Conservation (phyloP, 2,797 vertebrate genomes). For the Xyrichtys novacula region DNA sequence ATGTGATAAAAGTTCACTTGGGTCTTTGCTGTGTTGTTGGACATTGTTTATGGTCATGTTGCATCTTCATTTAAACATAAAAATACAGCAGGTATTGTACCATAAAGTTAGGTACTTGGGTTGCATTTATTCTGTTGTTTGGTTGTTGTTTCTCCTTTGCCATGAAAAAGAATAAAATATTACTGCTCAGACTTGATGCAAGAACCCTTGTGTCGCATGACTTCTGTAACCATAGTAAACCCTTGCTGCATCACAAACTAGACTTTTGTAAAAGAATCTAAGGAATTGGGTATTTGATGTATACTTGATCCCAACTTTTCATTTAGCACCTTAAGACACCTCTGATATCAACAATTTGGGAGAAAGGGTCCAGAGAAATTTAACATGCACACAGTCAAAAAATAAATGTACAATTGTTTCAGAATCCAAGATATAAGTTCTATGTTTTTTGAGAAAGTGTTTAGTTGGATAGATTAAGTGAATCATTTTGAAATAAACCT, state of each 20-base stretch:
- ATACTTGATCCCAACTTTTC: too few species aligned
- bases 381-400: too few species aligned
- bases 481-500: too few species aligned
- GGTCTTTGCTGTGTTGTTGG: slow-evolving; percentile 18
- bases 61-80: not conserved
- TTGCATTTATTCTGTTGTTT: not conserved
- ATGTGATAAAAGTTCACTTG: slow-evolving; percentile 46
- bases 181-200: not conserved
- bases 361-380: too few species aligned
- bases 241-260: too few species aligned
- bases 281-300: too few species aligned
- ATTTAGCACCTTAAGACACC: too few species aligned
- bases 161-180: slow-evolving; percentile 26
- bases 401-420: too few species aligned
- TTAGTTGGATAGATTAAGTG: too few species aligned
- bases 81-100: slow-evolving; percentile 2
- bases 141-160: not conserved
- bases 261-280: not conserved
- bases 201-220: not conserved
- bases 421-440: too few species aligned
- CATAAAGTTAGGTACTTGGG: not conserved
- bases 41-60: not conserved
- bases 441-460: too few species aligned
- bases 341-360: too few species aligned
- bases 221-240: not conserved